These are phyloP conservation scores for Ennomos fuscantarius DNA, from an alignment of 2,888 invertebrate species.

Conservation along the genomic window DNA sequence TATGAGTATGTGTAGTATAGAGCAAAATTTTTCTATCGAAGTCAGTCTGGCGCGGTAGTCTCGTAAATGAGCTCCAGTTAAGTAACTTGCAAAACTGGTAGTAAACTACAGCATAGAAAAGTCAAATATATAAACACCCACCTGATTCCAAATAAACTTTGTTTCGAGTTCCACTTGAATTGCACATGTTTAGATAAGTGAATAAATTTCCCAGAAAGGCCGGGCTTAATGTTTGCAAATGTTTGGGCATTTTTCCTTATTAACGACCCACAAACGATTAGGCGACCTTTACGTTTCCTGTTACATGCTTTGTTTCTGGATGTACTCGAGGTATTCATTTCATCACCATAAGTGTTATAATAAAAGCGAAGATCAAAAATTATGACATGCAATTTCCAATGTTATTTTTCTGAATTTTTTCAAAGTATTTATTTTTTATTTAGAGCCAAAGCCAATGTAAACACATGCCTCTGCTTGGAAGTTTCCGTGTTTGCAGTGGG, in stretches of 20 bases:
- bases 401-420: conserved; percentile 10
- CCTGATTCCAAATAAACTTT: conserved; percentile 23
- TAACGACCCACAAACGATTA: conserved; percentile 40
- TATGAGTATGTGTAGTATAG: too few species aligned
- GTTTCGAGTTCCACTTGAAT: conserved; percentile 19
- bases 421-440: not conserved
- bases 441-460: not conserved
- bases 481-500: not conserved
- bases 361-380: conserved; percentile 25
- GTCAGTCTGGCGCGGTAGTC: too few species aligned
- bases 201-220: conserved; percentile 36
- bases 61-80: too few species aligned
- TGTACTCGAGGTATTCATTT: conserved; percentile 29
- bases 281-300: conserved; percentile 40
- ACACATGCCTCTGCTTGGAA: too few species aligned
- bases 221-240: conserved; percentile 34
- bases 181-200: conserved; percentile 33
- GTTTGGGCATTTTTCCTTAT: conserved; percentile 40
- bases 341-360: conserved; percentile 32
- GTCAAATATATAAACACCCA: conserved; percentile 18
- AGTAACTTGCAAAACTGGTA: not conserved
- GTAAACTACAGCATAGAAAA: conserved; percentile 6
- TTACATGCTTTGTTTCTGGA: conserved; percentile 34
- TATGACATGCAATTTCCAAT: conserved; percentile 16
- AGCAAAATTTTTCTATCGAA: too few species aligned